Conservation (phyloP, 2,888 invertebrate genomes). For the Epinotia demarniana region DNA sequence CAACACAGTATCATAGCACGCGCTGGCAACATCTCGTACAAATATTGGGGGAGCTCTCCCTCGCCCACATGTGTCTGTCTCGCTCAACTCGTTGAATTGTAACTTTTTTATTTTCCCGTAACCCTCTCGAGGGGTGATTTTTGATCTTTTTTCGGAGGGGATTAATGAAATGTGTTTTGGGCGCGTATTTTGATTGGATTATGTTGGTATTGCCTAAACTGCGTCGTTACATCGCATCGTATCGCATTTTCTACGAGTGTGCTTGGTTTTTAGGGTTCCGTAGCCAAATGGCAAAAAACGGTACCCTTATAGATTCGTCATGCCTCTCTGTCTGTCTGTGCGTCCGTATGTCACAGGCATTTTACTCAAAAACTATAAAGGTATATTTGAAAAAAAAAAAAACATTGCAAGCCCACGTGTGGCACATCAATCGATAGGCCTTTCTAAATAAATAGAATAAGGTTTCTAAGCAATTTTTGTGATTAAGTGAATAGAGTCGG, state of each 20-base stretch:
- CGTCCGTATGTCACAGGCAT: too few species aligned
- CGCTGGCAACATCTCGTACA: conserved; percentile 29
- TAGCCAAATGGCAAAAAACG: too few species aligned
- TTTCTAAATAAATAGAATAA: too few species aligned
- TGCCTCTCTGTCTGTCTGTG: too few species aligned
- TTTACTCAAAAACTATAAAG: too few species aligned
- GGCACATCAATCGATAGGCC: too few species aligned
- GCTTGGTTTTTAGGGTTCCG: background rate
- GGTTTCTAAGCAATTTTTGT: too few species aligned
- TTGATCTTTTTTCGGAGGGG: conserved; percentile 41
- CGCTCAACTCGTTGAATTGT: conserved; percentile 52
- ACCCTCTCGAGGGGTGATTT: conserved; percentile 33
- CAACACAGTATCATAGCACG: background rate
- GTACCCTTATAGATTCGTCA: too few species aligned
- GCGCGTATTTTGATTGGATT: conserved; percentile 25
- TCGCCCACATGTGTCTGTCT: conserved; percentile 50
- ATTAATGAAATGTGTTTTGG: conserved; percentile 39
- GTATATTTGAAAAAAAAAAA: too few species aligned
- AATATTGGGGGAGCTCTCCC: conserved; percentile 56
- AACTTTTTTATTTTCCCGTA: conserved; percentile 48
- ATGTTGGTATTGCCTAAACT: conserved; percentile 9
- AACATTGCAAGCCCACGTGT: too few species aligned
- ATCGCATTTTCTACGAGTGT: background rate
- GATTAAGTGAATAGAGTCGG: too few species aligned
- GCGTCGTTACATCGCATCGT: background rate